Conservation (phyloP, 2,888 invertebrate species). For the Choristoneura rosaceana region DNA sequence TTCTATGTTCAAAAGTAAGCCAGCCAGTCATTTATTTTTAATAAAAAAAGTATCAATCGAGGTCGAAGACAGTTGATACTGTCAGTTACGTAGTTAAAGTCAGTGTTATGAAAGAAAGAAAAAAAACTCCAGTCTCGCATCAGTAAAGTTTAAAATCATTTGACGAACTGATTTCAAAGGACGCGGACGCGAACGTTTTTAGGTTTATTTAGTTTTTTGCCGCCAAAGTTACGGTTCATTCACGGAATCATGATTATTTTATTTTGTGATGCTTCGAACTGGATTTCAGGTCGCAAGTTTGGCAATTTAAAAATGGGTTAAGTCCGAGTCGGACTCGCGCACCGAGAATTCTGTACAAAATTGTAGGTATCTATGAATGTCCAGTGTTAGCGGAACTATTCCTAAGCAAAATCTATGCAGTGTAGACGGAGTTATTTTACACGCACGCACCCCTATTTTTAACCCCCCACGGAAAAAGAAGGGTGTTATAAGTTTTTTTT, state of each 20-base stretch:
- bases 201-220: not conserved
- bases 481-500: too few relatives aligned
- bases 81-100: not conserved
- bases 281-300: not conserved
- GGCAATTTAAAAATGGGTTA: too few relatives aligned
- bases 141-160: not conserved
- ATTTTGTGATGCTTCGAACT: not conserved
- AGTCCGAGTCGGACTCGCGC: too few relatives aligned
- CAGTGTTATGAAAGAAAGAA: not conserved
- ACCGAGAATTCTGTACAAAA: too few relatives aligned
- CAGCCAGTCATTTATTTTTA: not conserved
- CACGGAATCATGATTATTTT: not conserved
- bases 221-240: conserved; percentile 2
- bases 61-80: conserved; percentile 7
- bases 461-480: too few relatives aligned
- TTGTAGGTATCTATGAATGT: too few relatives aligned
- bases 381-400: too few relatives aligned
- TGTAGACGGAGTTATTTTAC: too few relatives aligned
- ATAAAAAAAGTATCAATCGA: conserved; percentile 7
- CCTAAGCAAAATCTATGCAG: too few relatives aligned
- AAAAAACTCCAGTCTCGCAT: not conserved
- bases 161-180: not conserved
- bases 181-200: not conserved
- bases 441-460: too few relatives aligned
- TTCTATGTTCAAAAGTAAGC: not conserved